A percentile compares a stretch with the other conserved stretches of the same genome.
These are phyloP conservation scores for Probosciger aterrimus DNA, from an alignment of 2,113 vertebrate genomes.

Conservation along the genomic window DNA sequence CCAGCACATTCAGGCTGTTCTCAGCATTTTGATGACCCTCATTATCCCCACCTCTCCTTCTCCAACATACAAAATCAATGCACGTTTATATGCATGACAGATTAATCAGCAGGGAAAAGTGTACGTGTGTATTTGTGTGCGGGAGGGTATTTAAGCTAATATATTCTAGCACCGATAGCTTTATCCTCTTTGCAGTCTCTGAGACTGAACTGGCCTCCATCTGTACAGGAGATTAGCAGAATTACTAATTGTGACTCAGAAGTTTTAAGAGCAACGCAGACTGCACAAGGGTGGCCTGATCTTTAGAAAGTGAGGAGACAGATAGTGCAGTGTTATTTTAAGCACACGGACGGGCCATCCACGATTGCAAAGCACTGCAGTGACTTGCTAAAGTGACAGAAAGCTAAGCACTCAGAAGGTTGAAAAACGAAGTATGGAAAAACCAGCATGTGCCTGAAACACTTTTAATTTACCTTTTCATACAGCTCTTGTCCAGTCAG, in stretches of 20 bases:
- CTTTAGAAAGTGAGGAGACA: constrained; percentile 32
- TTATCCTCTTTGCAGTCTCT: constrained; percentile 63
- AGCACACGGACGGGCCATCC: background rate
- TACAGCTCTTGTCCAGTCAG: background rate
- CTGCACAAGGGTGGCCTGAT: constrained; percentile 37
- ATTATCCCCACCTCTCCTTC: background rate
- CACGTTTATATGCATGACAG: background rate
- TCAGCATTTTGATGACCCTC: background rate
- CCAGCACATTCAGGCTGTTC: background rate
- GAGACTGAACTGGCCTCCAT: constrained; percentile 48
- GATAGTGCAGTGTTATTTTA: constrained; percentile 16
- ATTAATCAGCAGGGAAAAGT: background rate
- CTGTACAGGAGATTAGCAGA: constrained; percentile 62
- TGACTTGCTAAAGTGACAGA: background rate
- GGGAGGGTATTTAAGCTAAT: constrained; percentile 56
- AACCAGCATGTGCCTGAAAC: background rate
- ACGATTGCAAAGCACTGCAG: background rate
- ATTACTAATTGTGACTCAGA: constrained; percentile 63
- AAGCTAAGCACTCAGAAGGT: background rate
- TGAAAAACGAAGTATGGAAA: background rate
- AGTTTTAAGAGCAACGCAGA: constrained; percentile 38
- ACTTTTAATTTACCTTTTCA: background rate
- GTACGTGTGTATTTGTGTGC: background rate
- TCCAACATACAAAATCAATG: background rate
- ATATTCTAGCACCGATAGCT: constrained; percentile 46